Conservation (phyloP, 2,888 invertebrate genomes). For the Tinea pellionella region DNA sequence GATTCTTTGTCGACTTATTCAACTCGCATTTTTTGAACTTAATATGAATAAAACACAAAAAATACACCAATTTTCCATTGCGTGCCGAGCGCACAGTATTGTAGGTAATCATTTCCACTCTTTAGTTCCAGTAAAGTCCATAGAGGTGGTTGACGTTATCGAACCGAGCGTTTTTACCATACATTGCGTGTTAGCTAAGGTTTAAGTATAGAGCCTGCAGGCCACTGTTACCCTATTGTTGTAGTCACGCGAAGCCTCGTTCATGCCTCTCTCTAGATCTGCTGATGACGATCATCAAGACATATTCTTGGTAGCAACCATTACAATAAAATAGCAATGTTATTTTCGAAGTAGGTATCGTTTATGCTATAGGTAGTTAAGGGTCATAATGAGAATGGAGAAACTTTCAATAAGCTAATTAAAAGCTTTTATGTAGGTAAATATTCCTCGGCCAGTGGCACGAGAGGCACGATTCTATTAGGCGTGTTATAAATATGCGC, state of each 20-base stretch:
- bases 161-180: background rate
- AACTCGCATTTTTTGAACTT: no score
- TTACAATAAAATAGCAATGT: no score
- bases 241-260: background rate
- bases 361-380: no score
- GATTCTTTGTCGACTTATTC: no score
- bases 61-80: background rate
- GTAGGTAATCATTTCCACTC: background rate
- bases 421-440: conserved; percentile 1
- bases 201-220: conserved; percentile 1
- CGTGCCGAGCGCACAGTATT: background rate
- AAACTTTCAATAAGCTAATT: background rate
- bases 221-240: conserved; percentile 6
- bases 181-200: background rate
- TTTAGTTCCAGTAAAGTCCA: conserved; percentile 2
- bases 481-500: conserved; percentile 34
- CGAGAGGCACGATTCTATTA: conserved; percentile 27
- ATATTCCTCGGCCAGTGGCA: conserved; percentile 42
- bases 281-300: background rate
- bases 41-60: background rate
- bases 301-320: background rate
- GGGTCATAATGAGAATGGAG: no score
- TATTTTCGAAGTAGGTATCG: no score
- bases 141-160: background rate
- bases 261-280: conserved; percentile 6